Conservation (phyloP, 1,140 invertebrate species). For the Archegozetes longisetosus region DNA sequence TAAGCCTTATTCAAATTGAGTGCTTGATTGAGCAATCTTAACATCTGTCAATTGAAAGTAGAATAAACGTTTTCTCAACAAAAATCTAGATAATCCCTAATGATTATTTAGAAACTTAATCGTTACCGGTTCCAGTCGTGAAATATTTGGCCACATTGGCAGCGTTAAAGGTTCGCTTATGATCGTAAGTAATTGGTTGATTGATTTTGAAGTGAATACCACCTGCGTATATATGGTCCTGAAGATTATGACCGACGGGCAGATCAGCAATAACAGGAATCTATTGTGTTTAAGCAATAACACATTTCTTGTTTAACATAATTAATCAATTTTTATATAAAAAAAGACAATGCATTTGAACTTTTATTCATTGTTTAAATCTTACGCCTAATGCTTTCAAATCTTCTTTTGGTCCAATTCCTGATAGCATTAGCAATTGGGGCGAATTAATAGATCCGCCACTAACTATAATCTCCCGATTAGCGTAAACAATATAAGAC, state of each 20-base stretch:
- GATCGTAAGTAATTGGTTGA: slow-evolving; percentile 42
- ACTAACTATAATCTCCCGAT: slow-evolving; percentile 67
- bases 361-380: background rate
- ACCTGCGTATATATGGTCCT: slow-evolving; percentile 22
- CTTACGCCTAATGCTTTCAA: slow-evolving; percentile 42
- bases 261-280: slow-evolving; percentile 29
- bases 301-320: background rate
- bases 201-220: slow-evolving; percentile 16
- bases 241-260: slow-evolving; percentile 31
- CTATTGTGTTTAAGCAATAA: slow-evolving; percentile 39
- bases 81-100: slow-evolving; percentile 6
- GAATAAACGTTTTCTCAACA: too few species aligned
- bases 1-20: too few species aligned
- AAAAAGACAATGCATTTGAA: background rate
- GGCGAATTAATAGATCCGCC: slow-evolving; percentile 76
- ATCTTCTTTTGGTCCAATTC: slow-evolving; percentile 62
- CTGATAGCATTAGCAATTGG: slow-evolving; percentile 77
- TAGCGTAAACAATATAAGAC: slow-evolving; percentile 48
- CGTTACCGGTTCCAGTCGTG: slow-evolving; percentile 43
- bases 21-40: too few species aligned
- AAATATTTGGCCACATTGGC: slow-evolving; percentile 32
- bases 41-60: too few species aligned
- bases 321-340: background rate
- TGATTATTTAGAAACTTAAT: background rate
- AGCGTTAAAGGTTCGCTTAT: slow-evolving; percentile 53